Conservation (phyloP, 2,797 vertebrate species). For the Falco rusticolus region DNA sequence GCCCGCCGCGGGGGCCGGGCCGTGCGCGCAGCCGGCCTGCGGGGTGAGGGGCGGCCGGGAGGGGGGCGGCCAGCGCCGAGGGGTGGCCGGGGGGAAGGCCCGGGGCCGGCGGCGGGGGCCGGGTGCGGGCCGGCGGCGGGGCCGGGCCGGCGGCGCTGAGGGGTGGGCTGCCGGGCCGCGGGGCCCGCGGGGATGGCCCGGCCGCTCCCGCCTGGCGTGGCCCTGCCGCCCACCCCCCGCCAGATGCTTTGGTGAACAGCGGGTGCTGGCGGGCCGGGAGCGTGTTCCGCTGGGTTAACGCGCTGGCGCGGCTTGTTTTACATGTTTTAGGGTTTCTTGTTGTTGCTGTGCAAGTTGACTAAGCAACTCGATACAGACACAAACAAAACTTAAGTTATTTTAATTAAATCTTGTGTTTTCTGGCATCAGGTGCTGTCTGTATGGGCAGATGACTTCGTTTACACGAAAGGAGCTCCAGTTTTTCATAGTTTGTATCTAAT, state of each 20-base stretch:
- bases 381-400: background rate
- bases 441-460: background rate
- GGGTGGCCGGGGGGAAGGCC: background rate
- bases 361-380: background rate
- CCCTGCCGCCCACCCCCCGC: background rate
- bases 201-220: too few species aligned
- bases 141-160: background rate
- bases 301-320: fast-evolving
- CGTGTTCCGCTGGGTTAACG: background rate
- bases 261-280: background rate
- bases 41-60: background rate
- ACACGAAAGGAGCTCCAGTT: background rate
- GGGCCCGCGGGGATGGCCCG: background rate
- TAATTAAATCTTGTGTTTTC: background rate
- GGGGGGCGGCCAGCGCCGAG: too few species aligned
- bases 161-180: background rate
- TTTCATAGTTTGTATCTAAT: background rate
- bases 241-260: background rate
- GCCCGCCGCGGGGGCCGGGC: too few species aligned
- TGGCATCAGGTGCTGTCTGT: background rate
- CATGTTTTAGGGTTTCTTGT: background rate
- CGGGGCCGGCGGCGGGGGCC: background rate
- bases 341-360: background rate
- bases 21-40: background rate
- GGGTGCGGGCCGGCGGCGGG: too few species aligned